Evolutionary conservation across 2,888 invertebrate genomes (phyloP), one percentile per base, ranked within the genome.

Genomic region (Drosophila kuntzei): DNA sequence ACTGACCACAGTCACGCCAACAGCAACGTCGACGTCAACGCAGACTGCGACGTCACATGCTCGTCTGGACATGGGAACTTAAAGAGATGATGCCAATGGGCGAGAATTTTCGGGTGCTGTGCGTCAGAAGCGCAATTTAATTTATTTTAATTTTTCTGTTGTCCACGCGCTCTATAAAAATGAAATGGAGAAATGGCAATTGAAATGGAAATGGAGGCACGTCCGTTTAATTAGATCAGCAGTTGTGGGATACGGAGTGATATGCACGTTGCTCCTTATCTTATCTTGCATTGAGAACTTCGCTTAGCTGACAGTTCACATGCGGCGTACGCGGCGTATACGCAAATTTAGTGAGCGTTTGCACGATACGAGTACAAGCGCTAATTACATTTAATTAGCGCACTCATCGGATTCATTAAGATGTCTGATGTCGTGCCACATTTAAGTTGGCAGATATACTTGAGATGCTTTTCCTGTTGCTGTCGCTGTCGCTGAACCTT

Each of bases 71-170:
- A 32, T 25, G 68, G 62, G 49, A 67, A 7, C 46, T 18, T 39
- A 22, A 14, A 16, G 41, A 22, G 8, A 34, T 51, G 50, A 46
- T n/a, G 44, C 34, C 16, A 41, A 18, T 43, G 16, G 43, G 50
- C 16, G 25, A 54, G 29, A 34, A 55, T 54, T 67, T 71, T 79
- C 22, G 67, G 60, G 49, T 27, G 49, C 20, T 59, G 36, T 84
- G 66, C 72, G 79, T 82, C 85, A 58, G 41, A 14, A 54, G 57
- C 50, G 25, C 55, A 77, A 76, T 80, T 80, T 73, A 77, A 76
- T 80, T 80, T 73, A 71, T 77, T 87, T 83, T 58, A 83, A 87
- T 83, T 85, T 66, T 76, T 83, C 62, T 87, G 87, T 85, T 83
- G 69, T 71, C 67, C 80, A 63, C 58, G 63, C 60, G 75, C 51